A percentile compares a stretch with the other conserved stretches of the same genome.
phyloP scores from a whole-genome alignment of 2,888 invertebrate genomes.

The Acrobasis suavella region DNA sequence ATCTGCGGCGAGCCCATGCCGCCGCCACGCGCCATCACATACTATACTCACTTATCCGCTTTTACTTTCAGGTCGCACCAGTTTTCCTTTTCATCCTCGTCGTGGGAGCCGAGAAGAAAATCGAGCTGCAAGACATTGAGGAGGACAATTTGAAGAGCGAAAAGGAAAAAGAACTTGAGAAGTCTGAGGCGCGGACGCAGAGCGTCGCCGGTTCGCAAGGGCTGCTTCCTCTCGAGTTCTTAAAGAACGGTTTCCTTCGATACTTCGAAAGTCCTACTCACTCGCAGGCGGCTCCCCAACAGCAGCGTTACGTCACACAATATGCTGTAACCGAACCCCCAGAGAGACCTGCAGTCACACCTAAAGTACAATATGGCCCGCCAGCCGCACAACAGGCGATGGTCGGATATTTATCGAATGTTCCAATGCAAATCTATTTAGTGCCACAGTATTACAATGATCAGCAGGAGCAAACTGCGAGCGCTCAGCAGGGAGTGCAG shows the following conservation, averaged over 20 bases:
- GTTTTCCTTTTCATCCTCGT: conserved; percentile 56
- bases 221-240: conserved; percentile 54
- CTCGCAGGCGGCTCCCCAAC: conserved; percentile 41
- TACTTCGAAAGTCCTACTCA: conserved; percentile 56
- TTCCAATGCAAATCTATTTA: conserved; percentile 76
- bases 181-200: conserved; percentile 48
- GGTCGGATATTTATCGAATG: conserved; percentile 71
- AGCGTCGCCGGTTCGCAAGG: conserved; percentile 38
- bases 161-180: conserved; percentile 61
- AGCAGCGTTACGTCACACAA: conserved; percentile 65
- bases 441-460: conserved; percentile 71
- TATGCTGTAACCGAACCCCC: conserved; percentile 71
- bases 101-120: conserved; percentile 82
- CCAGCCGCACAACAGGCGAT: conserved; percentile 58
- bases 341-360: conserved; percentile 45
- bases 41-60: conserved; percentile 49
- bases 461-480: conserved; percentile 44
- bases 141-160: conserved; percentile 85
- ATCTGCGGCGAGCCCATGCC: conserved; percentile 41
- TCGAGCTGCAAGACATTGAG: conserved; percentile 89
- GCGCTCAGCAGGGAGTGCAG: conserved; percentile 45
- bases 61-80: conserved; percentile 72
- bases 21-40: conserved; percentile 40
- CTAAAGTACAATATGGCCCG: conserved; percentile 48
- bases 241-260: conserved; percentile 59